Evolutionary conservation across 2,888 invertebrate species (phyloP).

Genomic region (Mimachlamys varia): DNA sequence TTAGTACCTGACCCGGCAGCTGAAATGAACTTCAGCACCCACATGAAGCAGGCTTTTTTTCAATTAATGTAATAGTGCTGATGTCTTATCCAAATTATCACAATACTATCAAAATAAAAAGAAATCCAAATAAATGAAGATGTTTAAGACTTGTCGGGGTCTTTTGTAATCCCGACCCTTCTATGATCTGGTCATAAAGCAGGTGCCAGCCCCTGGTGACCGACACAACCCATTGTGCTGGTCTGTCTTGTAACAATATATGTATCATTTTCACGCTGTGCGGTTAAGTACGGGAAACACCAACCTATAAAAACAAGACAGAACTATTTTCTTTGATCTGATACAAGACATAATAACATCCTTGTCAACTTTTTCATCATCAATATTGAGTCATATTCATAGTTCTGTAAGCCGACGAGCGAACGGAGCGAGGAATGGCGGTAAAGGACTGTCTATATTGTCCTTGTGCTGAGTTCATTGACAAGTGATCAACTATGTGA

Average conservation of each 20-base stretch:
- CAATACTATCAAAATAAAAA: conserved; percentile 24
- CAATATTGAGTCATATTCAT: conserved; percentile 9
- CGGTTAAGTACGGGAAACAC: background rate
- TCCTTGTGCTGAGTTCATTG: no score
- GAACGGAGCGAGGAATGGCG: background rate
- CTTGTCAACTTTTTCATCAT: conserved; percentile 28
- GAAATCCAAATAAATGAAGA: background rate
- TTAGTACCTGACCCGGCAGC: conserved; percentile 3
- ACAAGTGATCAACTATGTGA: no score
- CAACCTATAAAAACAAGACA: conserved; percentile 23
- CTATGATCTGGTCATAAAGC: background rate
- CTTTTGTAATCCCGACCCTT: background rate
- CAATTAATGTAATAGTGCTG: background rate
- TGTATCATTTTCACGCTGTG: conserved; percentile 26
- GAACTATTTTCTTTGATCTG: conserved; percentile 22
- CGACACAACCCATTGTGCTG: background rate
- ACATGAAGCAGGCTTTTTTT: background rate
- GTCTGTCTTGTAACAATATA: conserved; percentile 15
- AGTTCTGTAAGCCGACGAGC: background rate
- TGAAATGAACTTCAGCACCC: background rate
- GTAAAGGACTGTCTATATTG: no score
- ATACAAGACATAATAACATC: background rate
- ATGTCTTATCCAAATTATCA: conserved; percentile 31
- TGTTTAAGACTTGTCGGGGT: background rate
- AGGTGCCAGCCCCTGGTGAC: background rate